Base-by-base conservation (phyloP, 2,113 vertebrate genomes). In the Oreotrochilus melanogaster region DNA sequence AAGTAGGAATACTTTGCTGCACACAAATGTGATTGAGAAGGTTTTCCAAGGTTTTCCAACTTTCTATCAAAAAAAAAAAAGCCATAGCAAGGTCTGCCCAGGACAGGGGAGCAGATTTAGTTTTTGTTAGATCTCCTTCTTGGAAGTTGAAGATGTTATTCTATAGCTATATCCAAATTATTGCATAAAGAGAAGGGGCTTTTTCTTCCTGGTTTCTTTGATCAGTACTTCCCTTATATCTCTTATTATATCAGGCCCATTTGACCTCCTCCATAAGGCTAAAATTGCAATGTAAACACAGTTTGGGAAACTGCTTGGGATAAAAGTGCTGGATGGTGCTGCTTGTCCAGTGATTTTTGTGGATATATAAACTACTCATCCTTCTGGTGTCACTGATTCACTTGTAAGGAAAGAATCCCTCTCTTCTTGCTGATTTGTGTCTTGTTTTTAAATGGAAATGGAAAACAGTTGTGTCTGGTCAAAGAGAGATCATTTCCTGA, bases 361-460 rank as follows among this genome's bases (percentile, higher is more conserved):
- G 69, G 51, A 22, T 64, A 23, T 6, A 39, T 64, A 67, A 80
- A 53, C 10, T 9, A 37, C 33, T 88, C 74, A 47, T 88, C 33
- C 28, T 83, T 88, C 60, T 61, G 35, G 13, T 93, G 66, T 90
- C 56, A 35, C 43, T 78, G 57, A 81, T 84, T 80, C 28, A 67
- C 57, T 86, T 86, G 11, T 28, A 80, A 88, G 25, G 42, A 83
- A 95, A 81, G 7, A 88, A n/a, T 78, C 47, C 12, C 51, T 78
- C 24, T 74, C 56, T 80, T 73, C 74, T 92, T 69, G 61, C 71
- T 81, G 82, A 23, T 10, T 66, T 35, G 14, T 57, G 17, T 78
- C 50, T 91, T 65, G 78, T 66, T 89, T 97, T 93, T 72, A 70
- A 88, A 70, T 43, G 58, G 27, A 96, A 27, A 69, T 15, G 14